Conservation (phyloP, 2,888 invertebrate species). For the Chrysolina haemoptera region DNA sequence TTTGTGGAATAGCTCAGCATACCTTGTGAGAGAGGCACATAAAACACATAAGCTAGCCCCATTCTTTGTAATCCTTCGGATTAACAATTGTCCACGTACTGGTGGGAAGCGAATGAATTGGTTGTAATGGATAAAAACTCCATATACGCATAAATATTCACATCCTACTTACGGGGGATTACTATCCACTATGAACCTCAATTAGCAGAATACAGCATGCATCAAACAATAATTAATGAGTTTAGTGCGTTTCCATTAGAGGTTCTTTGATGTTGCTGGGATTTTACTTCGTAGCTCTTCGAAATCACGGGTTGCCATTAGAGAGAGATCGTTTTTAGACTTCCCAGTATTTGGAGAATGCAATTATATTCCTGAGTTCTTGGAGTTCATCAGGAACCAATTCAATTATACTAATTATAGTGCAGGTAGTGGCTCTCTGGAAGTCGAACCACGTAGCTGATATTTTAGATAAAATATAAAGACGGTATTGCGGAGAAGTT, state of each 20-base stretch:
- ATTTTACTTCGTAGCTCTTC: slow-evolving; percentile 5
- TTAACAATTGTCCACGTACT: neutral
- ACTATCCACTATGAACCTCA: neutral
- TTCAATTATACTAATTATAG: neutral
- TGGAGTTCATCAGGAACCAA: neutral
- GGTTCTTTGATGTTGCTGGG: slow-evolving; percentile 17
- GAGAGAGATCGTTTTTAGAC: neutral
- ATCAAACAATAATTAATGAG: slow-evolving; percentile 12
- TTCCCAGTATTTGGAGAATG: neutral
- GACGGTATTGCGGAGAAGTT: no score
- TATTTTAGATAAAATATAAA: no score
- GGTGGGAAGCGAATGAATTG: neutral
- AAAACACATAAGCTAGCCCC: neutral
- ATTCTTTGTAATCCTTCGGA: neutral
- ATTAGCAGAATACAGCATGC: neutral
- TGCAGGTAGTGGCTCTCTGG: neutral
- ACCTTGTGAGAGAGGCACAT: neutral
- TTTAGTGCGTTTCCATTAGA: slow-evolving; percentile 1
- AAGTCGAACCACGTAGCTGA: neutral
- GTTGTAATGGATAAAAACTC: neutral
- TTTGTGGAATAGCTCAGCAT: no score
- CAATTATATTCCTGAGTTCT: neutral
- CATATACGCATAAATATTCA: neutral
- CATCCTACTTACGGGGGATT: neutral
- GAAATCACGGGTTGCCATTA: neutral